Base-by-base conservation (phyloP, 2,888 invertebrate genomes). In the Drosophila ezoana region DNA sequence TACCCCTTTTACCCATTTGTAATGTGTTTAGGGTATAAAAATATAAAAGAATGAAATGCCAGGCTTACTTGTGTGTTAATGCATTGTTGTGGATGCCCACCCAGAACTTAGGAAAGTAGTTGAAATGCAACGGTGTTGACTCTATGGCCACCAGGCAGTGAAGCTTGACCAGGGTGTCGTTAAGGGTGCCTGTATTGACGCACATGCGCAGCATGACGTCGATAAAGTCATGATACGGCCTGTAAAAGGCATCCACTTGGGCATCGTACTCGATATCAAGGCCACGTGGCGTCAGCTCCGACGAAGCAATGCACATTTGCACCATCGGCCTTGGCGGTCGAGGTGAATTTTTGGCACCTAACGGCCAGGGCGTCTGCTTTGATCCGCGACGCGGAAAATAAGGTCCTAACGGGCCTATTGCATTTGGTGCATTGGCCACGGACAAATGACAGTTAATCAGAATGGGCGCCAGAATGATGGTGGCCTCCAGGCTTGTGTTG, bases 81-180 rank as follows among this genome's bases (percentile, higher is more conserved):
- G 91, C 91, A 43, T 92, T 92, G 73, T 95, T 95, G 86, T 96
- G 95, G 54, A 98, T 96, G 91, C 98, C 98, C 69, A 96, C 94
- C 98, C 98, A 98, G 87, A 98, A 95, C 89, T 97, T 96, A 14
- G 98, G 97, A 92, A 98, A 98, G 91, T 96, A 95, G 70, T 96
- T 96, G 89, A 97, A 95, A 93, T 97, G 96, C 72, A 98, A 93
- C 1, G 97, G 97, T 44, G 97, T 96, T 51, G 96, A 98, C 93
- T 98, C 98, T 78, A 97, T 96, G 64, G 98, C 98, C 54, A 98
- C 96, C 94, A 98, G 95, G 59, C 97, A 96, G 90, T 97, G 97
- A 76, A 98, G 93, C 89, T 96, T 95, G 67, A 98, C 96, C 77
- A 98, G 93, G 57, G 96, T 95, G 88, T 97, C 97, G 53, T 96